Conservation (phyloP, 2,888 invertebrate species). For the Sinhomidia bicolor region DNA sequence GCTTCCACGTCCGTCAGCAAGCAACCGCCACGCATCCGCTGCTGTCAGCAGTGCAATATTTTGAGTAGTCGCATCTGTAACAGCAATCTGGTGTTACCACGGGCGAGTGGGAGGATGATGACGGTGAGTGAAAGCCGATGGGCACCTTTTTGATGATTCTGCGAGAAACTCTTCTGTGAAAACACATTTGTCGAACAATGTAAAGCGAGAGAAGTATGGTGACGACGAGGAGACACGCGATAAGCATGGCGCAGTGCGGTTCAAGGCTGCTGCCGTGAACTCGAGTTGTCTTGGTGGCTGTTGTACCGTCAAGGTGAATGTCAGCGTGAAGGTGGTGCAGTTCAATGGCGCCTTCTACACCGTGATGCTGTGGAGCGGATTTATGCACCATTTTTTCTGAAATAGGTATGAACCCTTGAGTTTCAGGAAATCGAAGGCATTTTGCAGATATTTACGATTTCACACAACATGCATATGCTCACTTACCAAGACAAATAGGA, state of each 20-base stretch:
- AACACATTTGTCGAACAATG: constrained; percentile 75
- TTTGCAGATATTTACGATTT: background rate
- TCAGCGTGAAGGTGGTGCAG: constrained; percentile 42
- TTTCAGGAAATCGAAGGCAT: no score
- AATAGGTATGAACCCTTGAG: background rate
- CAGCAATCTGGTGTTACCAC: constrained; percentile 77
- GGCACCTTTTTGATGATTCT: constrained; percentile 76
- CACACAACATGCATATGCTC: background rate
- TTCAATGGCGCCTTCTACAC: constrained; percentile 59
- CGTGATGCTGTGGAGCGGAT: constrained; percentile 32
- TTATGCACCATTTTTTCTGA: constrained; percentile 43
- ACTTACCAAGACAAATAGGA: constrained; percentile 83
- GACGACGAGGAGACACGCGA: constrained; percentile 75
- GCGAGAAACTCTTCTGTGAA: constrained; percentile 69
- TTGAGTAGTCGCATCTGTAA: constrained; percentile 77
- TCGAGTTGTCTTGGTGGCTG: constrained; percentile 41
- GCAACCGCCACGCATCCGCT: constrained; percentile 65
- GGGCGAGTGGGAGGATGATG: constrained; percentile 72
- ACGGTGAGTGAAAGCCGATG: constrained; percentile 72
- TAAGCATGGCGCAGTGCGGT: constrained; percentile 77
- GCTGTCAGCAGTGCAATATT: constrained; percentile 63
- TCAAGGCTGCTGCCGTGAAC: constrained; percentile 65
- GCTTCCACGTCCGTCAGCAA: no score
- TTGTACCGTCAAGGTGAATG: constrained; percentile 25
- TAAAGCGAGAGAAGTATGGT: constrained; percentile 73